Conservation (phyloP, 1,140 invertebrate genomes). For the Caenorhabditis remanei region DNA sequence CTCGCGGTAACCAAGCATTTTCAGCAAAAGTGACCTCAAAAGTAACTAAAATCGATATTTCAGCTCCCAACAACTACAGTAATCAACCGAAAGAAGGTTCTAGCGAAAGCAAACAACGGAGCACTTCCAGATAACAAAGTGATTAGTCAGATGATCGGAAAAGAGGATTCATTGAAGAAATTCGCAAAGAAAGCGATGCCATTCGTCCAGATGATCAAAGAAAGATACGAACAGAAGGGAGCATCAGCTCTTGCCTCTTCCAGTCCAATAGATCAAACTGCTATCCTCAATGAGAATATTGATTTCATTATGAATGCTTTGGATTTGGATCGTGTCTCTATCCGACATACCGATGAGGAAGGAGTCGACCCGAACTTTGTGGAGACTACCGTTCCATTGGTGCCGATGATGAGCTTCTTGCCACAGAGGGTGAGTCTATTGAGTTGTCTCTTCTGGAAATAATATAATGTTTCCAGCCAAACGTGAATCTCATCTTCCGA, state of each 20-base stretch:
- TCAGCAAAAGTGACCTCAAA: too few relatives aligned
- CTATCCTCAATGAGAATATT: constrained; percentile 84
- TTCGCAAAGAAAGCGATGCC: constrained; percentile 94
- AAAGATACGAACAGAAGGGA: constrained; percentile 65
- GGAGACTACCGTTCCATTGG: constrained; percentile 91
- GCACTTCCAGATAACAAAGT: constrained; percentile 92
- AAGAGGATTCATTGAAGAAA: constrained; percentile 87
- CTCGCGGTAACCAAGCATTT: too few relatives aligned
- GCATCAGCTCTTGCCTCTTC: constrained; percentile 50
- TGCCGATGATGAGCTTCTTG: constrained; percentile 85
- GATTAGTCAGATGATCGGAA: constrained; percentile 85
- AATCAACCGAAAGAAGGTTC: background rate
- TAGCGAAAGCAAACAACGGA: constrained; percentile 76
- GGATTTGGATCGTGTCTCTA: constrained; percentile 86
- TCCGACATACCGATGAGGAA: constrained; percentile 85
- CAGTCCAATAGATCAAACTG: constrained; percentile 76
- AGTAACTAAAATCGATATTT: too few relatives aligned
- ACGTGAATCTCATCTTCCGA: constrained; percentile 21
- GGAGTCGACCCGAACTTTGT: constrained; percentile 86
- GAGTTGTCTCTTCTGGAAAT: background rate
- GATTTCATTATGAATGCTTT: constrained; percentile 88
- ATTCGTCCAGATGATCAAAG: constrained; percentile 86
- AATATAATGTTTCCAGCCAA: constrained; percentile 39
- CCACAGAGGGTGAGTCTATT: constrained; percentile 40
- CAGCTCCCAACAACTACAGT: too few relatives aligned